Base-by-base conservation (phyloP, 2,113 vertebrate species). In the Chroicocephalus ridibundus region DNA sequence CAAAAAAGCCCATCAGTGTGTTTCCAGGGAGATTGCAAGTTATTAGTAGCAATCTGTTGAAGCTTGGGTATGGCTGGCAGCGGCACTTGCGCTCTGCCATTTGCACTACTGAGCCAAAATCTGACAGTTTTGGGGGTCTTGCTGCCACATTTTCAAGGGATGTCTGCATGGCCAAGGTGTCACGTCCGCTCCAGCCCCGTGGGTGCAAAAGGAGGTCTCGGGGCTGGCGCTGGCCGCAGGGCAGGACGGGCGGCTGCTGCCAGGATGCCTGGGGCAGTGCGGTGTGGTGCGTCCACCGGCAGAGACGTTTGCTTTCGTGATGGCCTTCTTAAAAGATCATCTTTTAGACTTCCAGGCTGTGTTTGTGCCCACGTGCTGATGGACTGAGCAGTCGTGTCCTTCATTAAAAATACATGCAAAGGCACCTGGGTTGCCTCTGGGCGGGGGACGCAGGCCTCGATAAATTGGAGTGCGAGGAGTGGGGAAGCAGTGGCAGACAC, bases 241-340 rank as follows among this genome's bases (percentile, higher is more conserved):
- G 20, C 46, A 55, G 70, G 57, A 31, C 2, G 21, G 34, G 32
- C 5, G 1, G 19, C 36, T 71, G 69, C 82, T 64, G 54, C 71
- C 3, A 1, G 2, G 10, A 5, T 34, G 20, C 31, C 34, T 14
- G 21, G 66, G 72, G 29, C 68, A 61, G 58, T 9, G 1, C 3
- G 1, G 0, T n/a, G 58, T 3, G 1, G 22, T 32, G 66, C 0
- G 0, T 17, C 55, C n/a, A 10, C 44, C 4, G 1, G 40, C 74
- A 84, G 51, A 21, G 47, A 17, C 2, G 1, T 79, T 82, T 85
- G 61, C n/a, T 76, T 85, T 75, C 12, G 16, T 19, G 19, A 46
- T 8, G 36, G 26, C 15, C 8, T 40, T 36, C 51, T 36, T 72
- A 46, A 36, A 36, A 78, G 24, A 38, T 75, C 2, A 1, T 20